phyloP scores from a whole-genome alignment of 2,888 invertebrate species.

The Nephrotoma appendiculata region DNA sequence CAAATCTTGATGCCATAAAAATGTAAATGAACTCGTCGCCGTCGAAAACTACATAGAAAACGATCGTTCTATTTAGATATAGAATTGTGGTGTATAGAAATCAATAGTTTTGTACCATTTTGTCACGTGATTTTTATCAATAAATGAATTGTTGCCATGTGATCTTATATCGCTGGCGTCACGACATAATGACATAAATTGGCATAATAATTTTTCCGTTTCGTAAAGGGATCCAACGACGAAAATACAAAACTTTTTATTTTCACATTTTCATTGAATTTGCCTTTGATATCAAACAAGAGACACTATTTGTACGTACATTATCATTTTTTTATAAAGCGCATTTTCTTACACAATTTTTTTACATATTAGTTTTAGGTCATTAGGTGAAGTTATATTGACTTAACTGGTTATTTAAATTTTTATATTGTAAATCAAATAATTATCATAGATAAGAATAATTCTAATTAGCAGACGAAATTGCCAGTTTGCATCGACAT shows the following conservation, averaged over 20 bases:
- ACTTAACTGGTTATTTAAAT: neutral
- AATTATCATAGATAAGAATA: no score
- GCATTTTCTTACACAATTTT: neutral
- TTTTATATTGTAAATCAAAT: no score
- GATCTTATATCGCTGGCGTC: neutral
- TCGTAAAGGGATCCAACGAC: neutral
- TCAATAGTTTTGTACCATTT: neutral
- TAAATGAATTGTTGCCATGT: neutral
- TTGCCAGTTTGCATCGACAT: no score
- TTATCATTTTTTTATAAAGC: neutral
- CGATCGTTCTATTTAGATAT: no score
- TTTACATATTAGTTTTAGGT: neutral
- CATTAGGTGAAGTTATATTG: neutral
- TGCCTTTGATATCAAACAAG: neutral
- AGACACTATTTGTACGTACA: neutral
- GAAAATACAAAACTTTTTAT: neutral
- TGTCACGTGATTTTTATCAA: neutral
- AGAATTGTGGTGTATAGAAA: neutral
- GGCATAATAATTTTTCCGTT: neutral
- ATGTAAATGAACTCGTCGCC: neutral
- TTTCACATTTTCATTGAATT: neutral
- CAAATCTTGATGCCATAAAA: neutral
- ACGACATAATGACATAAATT: neutral
- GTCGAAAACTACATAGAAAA: no score
- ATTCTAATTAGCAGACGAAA: no score